Conservation (phyloP, 1,140 invertebrate genomes). For the Lepidostoma basale region DNA sequence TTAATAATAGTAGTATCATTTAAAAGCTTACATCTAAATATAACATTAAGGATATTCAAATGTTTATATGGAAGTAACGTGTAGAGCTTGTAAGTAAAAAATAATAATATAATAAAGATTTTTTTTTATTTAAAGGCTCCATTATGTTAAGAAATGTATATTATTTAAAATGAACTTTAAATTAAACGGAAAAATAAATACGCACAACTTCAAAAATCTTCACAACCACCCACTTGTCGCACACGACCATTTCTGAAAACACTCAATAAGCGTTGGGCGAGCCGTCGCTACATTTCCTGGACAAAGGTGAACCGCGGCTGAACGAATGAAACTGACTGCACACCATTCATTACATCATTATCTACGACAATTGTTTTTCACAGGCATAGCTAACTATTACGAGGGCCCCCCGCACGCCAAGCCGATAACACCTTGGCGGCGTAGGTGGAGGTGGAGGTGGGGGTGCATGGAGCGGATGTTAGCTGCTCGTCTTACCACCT, state of each 20-base stretch:
- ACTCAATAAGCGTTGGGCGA: not conserved
- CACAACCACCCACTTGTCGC: conserved; percentile 61
- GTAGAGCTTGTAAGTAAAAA: too few species aligned
- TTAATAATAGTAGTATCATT: too few species aligned
- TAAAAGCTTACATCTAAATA: too few species aligned
- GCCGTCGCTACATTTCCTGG: conserved; percentile 6
- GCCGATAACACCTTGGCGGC: conserved; percentile 17
- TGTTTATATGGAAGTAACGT: too few species aligned
- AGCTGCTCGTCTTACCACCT: too few species aligned
- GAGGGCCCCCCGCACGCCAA: conserved; percentile 4
- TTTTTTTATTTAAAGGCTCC: too few species aligned
- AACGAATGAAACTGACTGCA: conserved; percentile 23
- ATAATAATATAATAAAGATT: too few species aligned
- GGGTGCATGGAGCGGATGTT: too few species aligned
- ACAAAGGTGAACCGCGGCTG: conserved; percentile 2
- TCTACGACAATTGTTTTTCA: conserved; percentile 14
- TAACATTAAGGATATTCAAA: too few species aligned
- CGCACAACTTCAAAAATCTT: conserved; percentile 61
- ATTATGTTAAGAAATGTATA: not conserved
- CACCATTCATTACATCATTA: conserved; percentile 17
- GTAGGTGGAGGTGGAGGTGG: too few species aligned
- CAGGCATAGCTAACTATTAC: conserved; percentile 14
- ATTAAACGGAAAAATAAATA: too few species aligned
- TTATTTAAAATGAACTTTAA: not conserved
- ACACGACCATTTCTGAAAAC: conserved; percentile 52